Conservation (phyloP, 1,140 invertebrate species). For the Drosophila rufa region DNA sequence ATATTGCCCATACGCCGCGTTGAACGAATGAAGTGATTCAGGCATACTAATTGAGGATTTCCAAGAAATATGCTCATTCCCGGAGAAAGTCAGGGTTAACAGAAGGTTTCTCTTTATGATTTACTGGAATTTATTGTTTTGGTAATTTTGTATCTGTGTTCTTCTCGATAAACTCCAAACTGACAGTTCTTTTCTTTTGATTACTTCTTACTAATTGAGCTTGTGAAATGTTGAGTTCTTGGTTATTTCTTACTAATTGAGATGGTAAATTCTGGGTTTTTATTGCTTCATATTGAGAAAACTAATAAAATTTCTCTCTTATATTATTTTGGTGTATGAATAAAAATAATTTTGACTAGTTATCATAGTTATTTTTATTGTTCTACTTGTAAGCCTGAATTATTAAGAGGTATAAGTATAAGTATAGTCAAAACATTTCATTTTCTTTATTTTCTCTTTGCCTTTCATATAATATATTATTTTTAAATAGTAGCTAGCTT, state of each 20-base stretch:
- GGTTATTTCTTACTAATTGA: background rate
- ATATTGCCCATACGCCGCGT: conserved; percentile 71
- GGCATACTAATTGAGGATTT: conserved; percentile 51
- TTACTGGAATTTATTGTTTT: conserved; percentile 45
- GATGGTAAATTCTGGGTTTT: background rate
- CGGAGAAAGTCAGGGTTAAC: conserved; percentile 44
- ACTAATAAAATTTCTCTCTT: background rate
- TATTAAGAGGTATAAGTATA: too few species aligned
- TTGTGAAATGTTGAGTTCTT: background rate
- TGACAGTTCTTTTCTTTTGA: conserved; percentile 24
- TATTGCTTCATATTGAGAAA: background rate
- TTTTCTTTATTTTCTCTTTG: too few species aligned
- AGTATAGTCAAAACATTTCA: too few species aligned
- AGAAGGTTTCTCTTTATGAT: conserved; percentile 39
- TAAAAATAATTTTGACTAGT: too few species aligned
- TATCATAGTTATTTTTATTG: too few species aligned
- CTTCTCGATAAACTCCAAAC: conserved; percentile 14
- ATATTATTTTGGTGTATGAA: background rate
- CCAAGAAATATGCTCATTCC: conserved; percentile 30
- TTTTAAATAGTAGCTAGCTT: background rate
- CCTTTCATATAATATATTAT: too few species aligned
- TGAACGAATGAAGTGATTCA: conserved; percentile 39
- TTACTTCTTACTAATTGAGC: background rate
- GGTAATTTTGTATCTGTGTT: conserved; percentile 5
- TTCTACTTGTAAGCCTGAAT: too few species aligned